Base-by-base conservation (phyloP, 2,113 vertebrate genomes). In the Acrocephalus kingi region DNA sequence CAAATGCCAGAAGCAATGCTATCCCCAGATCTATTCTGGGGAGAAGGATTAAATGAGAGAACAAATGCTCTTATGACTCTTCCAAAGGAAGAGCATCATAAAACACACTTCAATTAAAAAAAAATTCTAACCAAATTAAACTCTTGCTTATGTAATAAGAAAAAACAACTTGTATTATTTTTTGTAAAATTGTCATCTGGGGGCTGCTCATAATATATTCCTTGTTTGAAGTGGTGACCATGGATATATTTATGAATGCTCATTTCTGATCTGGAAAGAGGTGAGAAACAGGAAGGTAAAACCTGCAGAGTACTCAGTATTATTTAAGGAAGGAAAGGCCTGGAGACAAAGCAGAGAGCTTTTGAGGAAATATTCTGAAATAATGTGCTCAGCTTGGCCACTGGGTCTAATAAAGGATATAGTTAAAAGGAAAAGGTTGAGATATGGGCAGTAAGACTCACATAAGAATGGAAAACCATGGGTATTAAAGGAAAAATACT, bases 271-370 rank as follows among this genome's bases (percentile, higher is more conserved):
- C 72, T 55, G 72, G 72, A 83, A 90, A 90, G 72, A 90, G 45
- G 67, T 86, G 79, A 77, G 67, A 93, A 77, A 63, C 3, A 83
- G 33, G 27, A 51, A 84, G 59, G 55, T 24, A 94, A 93, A 95
- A 90, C 16, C 7, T 89, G 59, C 72, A 84, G 51, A 59, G 33
- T 55, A 63, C 27, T 62, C 79, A 92, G 48, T 67, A 41, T 67
- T 92, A 74, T 86, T 96, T 90, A 88, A 95, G 51, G 63, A 84
- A 86, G 18, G 35, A 80, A 73, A 89, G 43, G 86, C 33, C 59
- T 81, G 83, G 91, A 94, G 35, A 52, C 27, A 74, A 55, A 46
- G 35, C 31, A 88, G 52, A 80, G 59, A 33, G 22, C 51, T 95
- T 94, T 71, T 88, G 79, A 85, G 66, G 63, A 73, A 55, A 28